Conservation (phyloP, 2,113 vertebrate genomes). For the Pogonocichla stellata region DNA sequence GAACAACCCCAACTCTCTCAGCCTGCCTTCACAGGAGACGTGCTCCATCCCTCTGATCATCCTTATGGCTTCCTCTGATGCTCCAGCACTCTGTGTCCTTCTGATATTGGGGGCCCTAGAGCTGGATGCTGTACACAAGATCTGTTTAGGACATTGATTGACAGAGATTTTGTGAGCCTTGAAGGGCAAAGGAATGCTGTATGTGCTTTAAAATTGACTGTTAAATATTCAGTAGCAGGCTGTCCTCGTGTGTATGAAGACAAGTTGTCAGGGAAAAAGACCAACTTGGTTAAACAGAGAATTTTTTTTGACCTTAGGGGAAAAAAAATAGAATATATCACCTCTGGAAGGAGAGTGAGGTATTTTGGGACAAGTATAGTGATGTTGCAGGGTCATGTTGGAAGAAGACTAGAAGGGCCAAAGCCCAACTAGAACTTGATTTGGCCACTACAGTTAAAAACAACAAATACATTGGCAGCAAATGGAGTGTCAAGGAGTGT, state of each 20-base stretch:
- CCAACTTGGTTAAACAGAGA: neutral
- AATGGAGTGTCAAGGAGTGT: neutral
- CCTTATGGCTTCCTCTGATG: neutral
- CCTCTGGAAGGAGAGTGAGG: neutral
- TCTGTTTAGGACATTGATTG: neutral
- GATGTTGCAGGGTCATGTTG: neutral
- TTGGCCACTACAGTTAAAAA: neutral
- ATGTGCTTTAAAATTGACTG: neutral
- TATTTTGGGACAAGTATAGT: neutral
- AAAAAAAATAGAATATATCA: neutral
- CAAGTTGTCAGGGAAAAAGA: neutral
- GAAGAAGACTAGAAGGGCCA: neutral
- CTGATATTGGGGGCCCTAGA: neutral
- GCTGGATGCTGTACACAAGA: neutral
- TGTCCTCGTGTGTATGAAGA: neutral
- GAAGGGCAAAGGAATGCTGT: neutral
- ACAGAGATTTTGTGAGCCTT: neutral
- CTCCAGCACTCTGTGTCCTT: neutral
- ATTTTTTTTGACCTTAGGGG: too few species aligned
- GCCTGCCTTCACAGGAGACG: neutral
- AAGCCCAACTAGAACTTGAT: neutral
- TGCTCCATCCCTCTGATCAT: neutral
- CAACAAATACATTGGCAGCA: neutral
- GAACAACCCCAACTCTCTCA: neutral
- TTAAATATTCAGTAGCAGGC: neutral